phyloP scores from a whole-genome alignment of 2,113 vertebrate species.

The Neolamprologus ventralis region DNA sequence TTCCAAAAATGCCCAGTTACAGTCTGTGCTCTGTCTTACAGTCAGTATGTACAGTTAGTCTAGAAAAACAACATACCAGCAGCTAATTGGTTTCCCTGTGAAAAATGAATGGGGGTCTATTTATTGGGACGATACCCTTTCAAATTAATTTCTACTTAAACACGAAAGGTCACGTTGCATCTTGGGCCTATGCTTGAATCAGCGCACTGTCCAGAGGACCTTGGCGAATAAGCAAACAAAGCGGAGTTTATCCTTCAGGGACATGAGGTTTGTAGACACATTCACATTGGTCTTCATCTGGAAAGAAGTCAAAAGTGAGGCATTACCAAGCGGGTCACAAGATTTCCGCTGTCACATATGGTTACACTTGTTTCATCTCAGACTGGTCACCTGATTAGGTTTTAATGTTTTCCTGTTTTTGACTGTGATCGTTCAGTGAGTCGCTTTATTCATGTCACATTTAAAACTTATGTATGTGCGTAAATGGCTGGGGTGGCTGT shows the following conservation, averaged over 20 bases:
- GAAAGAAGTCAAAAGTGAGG: not conserved
- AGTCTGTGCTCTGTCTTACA: not conserved
- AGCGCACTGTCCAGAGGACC: not conserved
- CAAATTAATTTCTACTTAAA: slow-evolving; percentile 8
- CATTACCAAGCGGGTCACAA: not conserved
- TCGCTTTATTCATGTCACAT: not conserved
- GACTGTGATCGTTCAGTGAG: not conserved
- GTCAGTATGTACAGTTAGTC: not conserved
- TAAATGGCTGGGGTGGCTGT: not conserved
- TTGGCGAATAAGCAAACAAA: not conserved
- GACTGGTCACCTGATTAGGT: not conserved
- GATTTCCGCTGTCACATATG: not conserved
- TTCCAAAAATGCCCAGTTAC: not conserved
- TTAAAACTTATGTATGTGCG: not conserved
- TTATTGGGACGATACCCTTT: not conserved
- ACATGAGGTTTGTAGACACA: not conserved
- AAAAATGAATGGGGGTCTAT: slow-evolving; percentile 23
- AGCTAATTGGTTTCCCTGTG: slow-evolving; percentile 4
- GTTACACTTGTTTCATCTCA: not conserved
- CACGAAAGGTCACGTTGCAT: not conserved
- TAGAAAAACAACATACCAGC: slow-evolving; percentile 46
- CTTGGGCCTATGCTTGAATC: not conserved
- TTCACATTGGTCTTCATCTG: not conserved
- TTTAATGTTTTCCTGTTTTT: not conserved
- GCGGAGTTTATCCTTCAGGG: not conserved